Conservation (phyloP, 2,888 invertebrate genomes). For the Hirtodrosophila alboralis region DNA sequence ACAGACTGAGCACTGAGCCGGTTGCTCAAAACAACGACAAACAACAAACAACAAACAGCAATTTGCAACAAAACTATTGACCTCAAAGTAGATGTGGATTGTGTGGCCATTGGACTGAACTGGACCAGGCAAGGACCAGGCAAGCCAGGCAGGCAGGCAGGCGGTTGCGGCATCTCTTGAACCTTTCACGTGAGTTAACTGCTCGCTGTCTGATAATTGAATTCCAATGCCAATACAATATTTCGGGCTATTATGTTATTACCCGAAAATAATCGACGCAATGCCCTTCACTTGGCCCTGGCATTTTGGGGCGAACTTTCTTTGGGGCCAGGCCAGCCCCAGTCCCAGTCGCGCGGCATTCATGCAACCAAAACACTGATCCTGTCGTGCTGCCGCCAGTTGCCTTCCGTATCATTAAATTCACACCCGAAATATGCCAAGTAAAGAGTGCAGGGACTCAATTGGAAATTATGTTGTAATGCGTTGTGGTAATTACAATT, state of each 20-base stretch:
- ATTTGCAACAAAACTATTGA: constrained; percentile 69
- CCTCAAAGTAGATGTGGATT: constrained; percentile 64
- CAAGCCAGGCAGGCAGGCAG: too few species aligned
- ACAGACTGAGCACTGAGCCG: constrained; percentile 47
- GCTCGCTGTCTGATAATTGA: constrained; percentile 68
- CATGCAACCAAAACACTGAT: too few species aligned
- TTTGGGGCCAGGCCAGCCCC: constrained; percentile 40
- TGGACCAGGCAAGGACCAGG: too few species aligned
- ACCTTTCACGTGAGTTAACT: constrained; percentile 58
- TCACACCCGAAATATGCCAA: constrained; percentile 65
- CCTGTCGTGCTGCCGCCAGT: constrained; percentile 17
- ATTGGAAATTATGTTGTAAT: constrained; percentile 77
- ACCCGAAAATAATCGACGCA: constrained; percentile 40
- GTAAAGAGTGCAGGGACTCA: constrained; percentile 34
- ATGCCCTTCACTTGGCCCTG: constrained; percentile 56
- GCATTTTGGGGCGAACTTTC: constrained; percentile 68
- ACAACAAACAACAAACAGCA: constrained; percentile 62
- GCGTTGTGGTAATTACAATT: constrained; percentile 81
- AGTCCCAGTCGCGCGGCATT: constrained; percentile 13
- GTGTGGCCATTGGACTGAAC: constrained; percentile 40
- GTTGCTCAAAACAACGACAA: constrained; percentile 59
- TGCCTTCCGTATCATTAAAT: constrained; percentile 67
- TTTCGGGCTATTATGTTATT: constrained; percentile 80
- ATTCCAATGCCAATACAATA: constrained; percentile 77
- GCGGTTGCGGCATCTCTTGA: constrained; percentile 11